A percentile compares a stretch with the other conserved stretches of the same genome.
phyloP scores from a whole-genome alignment of 2,113 vertebrate genomes.

The Pteronura brasiliensis region DNA sequence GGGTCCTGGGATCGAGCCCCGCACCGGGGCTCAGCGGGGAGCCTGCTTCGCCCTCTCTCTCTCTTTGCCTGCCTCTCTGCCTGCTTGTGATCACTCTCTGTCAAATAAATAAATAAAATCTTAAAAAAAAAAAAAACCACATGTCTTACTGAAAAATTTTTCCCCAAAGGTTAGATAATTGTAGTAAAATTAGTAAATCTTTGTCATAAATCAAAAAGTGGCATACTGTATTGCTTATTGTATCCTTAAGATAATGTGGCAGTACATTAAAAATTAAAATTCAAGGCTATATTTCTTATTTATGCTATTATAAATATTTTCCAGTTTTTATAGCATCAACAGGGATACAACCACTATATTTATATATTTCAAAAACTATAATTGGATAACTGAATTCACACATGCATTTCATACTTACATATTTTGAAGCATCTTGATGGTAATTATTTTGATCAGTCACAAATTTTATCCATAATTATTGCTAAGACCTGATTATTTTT shows the following conservation, averaged over 20 bases:
- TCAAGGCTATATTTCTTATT: background rate
- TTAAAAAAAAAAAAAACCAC: background rate
- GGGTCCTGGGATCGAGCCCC: too few species aligned
- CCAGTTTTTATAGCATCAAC: background rate
- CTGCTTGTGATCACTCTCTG: too few species aligned
- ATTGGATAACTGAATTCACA: constrained; percentile 5
- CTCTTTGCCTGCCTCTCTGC: too few species aligned
- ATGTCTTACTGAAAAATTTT: background rate
- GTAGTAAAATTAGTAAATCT: background rate
- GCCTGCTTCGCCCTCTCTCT: too few species aligned
- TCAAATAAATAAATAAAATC: too few species aligned
- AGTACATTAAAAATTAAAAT: background rate
- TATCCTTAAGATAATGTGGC: background rate
- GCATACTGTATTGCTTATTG: background rate
- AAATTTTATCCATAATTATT: background rate
- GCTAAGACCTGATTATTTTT: background rate
- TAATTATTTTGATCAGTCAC: background rate
- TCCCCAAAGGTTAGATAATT: background rate
- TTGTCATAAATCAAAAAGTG: background rate
- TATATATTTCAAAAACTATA: constrained; percentile 22
- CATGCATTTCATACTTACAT: constrained; percentile 7
- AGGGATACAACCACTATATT: background rate
- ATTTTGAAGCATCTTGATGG: constrained; percentile 4
- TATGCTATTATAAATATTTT: constrained; percentile 3
- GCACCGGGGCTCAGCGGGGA: too few species aligned